Evolutionary conservation across 2,888 invertebrate genomes (phyloP), one percentile per base, ranked within the genome.

Genomic region (Punctoribates punctum): DNA sequence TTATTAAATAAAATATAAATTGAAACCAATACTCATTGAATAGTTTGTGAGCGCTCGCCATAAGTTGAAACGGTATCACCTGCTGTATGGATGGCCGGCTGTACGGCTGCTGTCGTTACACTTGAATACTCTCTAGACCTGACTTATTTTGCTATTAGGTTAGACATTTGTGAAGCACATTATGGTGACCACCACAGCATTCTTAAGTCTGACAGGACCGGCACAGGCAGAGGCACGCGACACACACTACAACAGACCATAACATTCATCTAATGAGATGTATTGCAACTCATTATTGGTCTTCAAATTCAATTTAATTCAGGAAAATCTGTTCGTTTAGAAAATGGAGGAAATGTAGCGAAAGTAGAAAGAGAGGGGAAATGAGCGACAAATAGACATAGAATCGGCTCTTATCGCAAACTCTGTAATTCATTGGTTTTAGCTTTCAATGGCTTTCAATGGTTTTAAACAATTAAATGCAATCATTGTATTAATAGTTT

Each of bases 1-100:
- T 65, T 65, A 65, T 65, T 65, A 38, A 65, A 65, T 65, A 65
- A 27, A 65, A 65, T 65, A 65, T 38, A 1, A 38, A 34, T 65
- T 34, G 65, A 65, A 65, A 65, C 34, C 65, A 65, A 65, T 65
- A 65, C n/a, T 29, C 13, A 29, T 34, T 11, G 11, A 65, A 34
- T 65, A 65, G 65, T n/a, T 15, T 60, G 17, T 27, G 34, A 38
- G 34, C 65, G 65, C 38, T 65, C 20, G 38, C 65, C 65, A 65
- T 15, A 29, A 65, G 65, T 65, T 65, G 65, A 38, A 20, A 38
- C 29, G 65, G 65, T 38, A 60, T 60, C 60, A 60, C 60, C 60
- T 60, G 60, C 60, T 60, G 20, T 60, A 23, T 60, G 60, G 15
- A 27, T 60, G 27, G 60, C 27, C 51, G 51, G 51, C 20, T 51